A percentile compares a stretch with the other conserved stretches of the same genome.
phyloP scores from a whole-genome alignment of 2,888 invertebrate species.

The Xanthostigma xanthostigma region DNA sequence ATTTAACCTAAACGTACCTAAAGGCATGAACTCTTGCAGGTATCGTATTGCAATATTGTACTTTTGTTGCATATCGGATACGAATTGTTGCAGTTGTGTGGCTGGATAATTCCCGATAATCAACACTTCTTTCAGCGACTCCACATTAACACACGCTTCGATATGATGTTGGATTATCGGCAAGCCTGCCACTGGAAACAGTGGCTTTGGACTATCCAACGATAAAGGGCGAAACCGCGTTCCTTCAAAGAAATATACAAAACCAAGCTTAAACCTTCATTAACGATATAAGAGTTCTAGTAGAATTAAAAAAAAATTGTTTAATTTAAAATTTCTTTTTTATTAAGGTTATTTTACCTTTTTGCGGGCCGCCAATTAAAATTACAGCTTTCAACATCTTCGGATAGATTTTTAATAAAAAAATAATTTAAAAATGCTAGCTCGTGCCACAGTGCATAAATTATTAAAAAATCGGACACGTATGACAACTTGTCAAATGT shows the following conservation, averaged over 20 bases:
- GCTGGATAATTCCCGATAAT: conserved; percentile 87
- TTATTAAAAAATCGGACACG: no score
- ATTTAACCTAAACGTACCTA: conserved; percentile 23
- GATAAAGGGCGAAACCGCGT: conserved; percentile 94
- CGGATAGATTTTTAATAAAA: conserved; percentile 4
- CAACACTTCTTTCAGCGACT: conserved; percentile 75
- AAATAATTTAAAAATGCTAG: neutral
- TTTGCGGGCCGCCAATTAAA: conserved; percentile 85
- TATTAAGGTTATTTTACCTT: conserved; percentile 44
- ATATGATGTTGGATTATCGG: conserved; percentile 96
- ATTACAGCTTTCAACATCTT: conserved; percentile 73
- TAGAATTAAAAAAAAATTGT: neutral
- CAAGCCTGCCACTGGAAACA: conserved; percentile 92
- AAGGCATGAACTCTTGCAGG: conserved; percentile 84
- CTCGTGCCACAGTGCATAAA: no score
- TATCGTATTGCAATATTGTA: conserved; percentile 79
- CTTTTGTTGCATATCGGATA: conserved; percentile 68
- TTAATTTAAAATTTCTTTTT: neutral
- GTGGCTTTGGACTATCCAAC: conserved; percentile 90
- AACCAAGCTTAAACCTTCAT: neutral
- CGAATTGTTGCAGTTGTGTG: conserved; percentile 72
- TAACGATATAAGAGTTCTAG: no score
- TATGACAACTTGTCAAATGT: no score
- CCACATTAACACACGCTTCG: conserved; percentile 71
- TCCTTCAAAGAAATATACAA: conserved; percentile 40